Evolutionary conservation across 2,797 vertebrate genomes (phyloP).

Genomic region (Poeciliopsis turneri): DNA sequence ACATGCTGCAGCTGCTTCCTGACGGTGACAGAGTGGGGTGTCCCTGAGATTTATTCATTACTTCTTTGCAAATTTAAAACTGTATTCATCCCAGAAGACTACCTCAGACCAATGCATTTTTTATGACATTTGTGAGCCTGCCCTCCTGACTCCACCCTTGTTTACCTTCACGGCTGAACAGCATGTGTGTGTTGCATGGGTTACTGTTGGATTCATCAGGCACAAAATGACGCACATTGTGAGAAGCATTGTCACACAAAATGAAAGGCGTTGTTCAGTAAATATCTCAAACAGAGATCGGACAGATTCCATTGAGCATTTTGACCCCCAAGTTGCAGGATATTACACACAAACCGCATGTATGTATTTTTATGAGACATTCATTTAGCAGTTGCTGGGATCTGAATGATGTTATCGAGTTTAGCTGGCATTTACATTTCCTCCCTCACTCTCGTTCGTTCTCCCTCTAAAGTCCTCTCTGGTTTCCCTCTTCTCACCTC

Average conservation of each 20-base stretch:
- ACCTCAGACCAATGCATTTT: slow-evolving; percentile 11
- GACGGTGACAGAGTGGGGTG: neutral
- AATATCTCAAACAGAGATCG: slow-evolving; percentile 56
- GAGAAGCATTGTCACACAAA: slow-evolving; percentile 37
- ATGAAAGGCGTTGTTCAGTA: slow-evolving; percentile 63
- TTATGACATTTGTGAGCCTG: slow-evolving; percentile 32
- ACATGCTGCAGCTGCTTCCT: neutral
- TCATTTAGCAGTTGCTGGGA: slow-evolving; percentile 35
- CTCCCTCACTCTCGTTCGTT: slow-evolving; percentile 20
- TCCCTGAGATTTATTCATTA: neutral
- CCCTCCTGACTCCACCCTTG: slow-evolving; percentile 4
- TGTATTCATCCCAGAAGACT: slow-evolving; percentile 5
- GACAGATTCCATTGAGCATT: slow-evolving; percentile 50
- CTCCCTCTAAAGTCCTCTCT: slow-evolving; percentile 27
- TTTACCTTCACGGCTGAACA: slow-evolving; percentile 32
- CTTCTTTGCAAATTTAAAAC: neutral
- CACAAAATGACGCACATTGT: slow-evolving; percentile 18
- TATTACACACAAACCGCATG: slow-evolving; percentile 39
- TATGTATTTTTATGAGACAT: slow-evolving; percentile 8
- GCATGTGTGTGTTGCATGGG: slow-evolving; percentile 10
- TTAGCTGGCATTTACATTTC: slow-evolving; percentile 44
- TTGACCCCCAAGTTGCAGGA: slow-evolving; percentile 57
- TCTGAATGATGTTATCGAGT: slow-evolving; percentile 54
- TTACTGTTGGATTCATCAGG: slow-evolving; percentile 1
- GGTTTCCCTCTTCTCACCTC: slow-evolving; percentile 26